Percentiles rank a stretch among this genome's conserved stretches.
Conservation (phyloP, 2,113 vertebrate genomes). For the Phaethornis superciliosus region DNA sequence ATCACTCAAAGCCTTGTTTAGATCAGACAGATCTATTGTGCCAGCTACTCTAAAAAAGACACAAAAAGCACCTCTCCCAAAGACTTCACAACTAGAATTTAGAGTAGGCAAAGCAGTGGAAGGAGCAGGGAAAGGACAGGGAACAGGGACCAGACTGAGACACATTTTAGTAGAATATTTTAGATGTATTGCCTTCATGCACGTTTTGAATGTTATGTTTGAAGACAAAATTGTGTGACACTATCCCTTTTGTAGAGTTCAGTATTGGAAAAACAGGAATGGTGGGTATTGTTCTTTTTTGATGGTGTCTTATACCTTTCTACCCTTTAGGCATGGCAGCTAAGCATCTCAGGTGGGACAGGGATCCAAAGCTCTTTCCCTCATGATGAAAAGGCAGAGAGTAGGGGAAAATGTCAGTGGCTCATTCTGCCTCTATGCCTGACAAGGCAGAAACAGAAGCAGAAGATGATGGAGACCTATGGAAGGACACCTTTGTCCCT, state of each 20-base stretch:
- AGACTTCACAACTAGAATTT: constrained; percentile 9
- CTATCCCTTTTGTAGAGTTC: neutral
- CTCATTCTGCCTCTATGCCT: neutral
- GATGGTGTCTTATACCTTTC: neutral
- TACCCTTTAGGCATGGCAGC: neutral
- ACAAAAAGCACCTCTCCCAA: neutral
- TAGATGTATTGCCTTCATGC: neutral
- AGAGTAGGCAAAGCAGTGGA: neutral
- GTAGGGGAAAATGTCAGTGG: neutral
- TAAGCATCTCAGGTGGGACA: neutral
- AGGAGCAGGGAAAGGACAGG: neutral
- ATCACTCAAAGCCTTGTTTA: constrained; percentile 53
- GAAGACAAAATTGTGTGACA: neutral
- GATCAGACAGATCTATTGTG: constrained; percentile 39
- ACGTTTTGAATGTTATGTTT: neutral
- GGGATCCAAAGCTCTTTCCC: neutral
- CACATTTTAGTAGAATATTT: neutral
- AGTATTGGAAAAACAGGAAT: neutral
- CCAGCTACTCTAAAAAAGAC: neutral
- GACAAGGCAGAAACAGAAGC: too few species aligned
- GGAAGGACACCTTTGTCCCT: neutral
- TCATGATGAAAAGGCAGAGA: neutral
- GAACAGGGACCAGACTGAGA: neutral
- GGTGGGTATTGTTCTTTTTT: neutral
- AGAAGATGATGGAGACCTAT: neutral